Percentiles rank a stretch among this genome's conserved stretches.
Conservation (phyloP, 2,113 vertebrate genomes). For the Hoplias malabaricus region DNA sequence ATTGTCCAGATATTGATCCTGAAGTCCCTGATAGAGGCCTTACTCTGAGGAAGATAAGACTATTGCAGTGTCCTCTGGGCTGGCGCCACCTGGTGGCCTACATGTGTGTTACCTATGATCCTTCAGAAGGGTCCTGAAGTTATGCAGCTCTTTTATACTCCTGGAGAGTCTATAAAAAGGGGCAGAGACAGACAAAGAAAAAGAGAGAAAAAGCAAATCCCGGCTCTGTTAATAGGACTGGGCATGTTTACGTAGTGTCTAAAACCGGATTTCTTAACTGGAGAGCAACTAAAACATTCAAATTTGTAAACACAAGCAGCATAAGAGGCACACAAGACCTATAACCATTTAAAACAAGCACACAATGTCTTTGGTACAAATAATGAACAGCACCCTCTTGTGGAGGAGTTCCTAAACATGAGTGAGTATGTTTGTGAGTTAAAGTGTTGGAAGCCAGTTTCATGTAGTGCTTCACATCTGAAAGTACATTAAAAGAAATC, state of each 20-base stretch:
- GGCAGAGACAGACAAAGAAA: background rate
- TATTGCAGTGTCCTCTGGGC: conserved; percentile 59
- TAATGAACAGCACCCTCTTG: no score
- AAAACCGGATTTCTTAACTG: no score
- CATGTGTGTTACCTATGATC: conserved; percentile 83
- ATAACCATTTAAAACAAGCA: no score
- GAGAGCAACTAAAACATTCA: background rate
- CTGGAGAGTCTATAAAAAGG: conserved; percentile 83
- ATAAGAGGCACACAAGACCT: no score
- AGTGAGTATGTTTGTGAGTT: no score
- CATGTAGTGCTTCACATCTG: no score
- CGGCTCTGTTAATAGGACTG: no score
- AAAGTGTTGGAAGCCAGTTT: no score
- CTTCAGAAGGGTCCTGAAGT: conserved; percentile 85
- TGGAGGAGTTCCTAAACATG: no score
- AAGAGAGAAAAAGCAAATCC: background rate
- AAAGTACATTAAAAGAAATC: background rate
- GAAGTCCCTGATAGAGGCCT: conserved; percentile 68
- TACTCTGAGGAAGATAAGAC: conserved; percentile 61
- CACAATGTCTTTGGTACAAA: no score
- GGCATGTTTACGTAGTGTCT: no score
- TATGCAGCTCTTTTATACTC: conserved; percentile 89
- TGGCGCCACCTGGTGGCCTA: conserved; percentile 50
- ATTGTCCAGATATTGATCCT: conserved; percentile 47
- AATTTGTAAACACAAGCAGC: no score